Evolutionary conservation across 2,888 invertebrate genomes (phyloP).

Genomic region (Tridacna gigas): DNA sequence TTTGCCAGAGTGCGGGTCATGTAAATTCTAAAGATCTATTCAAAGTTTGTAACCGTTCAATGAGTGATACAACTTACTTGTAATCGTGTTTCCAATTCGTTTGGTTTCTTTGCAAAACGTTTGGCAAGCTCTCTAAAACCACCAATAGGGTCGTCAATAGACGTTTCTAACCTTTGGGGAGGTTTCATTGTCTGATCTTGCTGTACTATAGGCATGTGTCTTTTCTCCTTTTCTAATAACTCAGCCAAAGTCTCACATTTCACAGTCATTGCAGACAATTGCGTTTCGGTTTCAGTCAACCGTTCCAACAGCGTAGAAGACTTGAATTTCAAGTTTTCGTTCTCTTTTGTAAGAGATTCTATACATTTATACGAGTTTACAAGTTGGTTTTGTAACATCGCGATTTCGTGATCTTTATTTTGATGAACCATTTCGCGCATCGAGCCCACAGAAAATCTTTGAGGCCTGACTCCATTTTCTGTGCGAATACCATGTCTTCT

Average conservation of each 20-base stretch:
- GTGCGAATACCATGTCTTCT: background rate
- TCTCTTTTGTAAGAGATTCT: slow-evolving; percentile 50
- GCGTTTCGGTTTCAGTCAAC: slow-evolving; percentile 29
- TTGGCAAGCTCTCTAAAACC: slow-evolving; percentile 3
- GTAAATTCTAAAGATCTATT: too few relatives aligned
- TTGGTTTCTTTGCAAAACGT: slow-evolving; percentile 11
- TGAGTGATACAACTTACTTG: background rate
- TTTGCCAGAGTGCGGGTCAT: too few relatives aligned
- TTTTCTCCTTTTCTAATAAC: background rate
- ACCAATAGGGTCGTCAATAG: background rate
- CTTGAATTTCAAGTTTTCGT: slow-evolving; percentile 48
- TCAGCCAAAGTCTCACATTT: slow-evolving; percentile 26
- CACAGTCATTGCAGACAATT: slow-evolving; percentile 5
- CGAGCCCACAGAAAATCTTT: slow-evolving; percentile 17
- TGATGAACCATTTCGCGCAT: background rate
- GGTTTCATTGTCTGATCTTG: background rate
- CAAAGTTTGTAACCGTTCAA: too few relatives aligned
- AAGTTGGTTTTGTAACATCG: slow-evolving; percentile 65
- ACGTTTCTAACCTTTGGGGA: background rate
- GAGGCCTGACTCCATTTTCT: background rate
- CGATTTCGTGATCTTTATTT: background rate
- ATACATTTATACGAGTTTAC: slow-evolving; percentile 63
- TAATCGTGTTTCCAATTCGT: background rate
- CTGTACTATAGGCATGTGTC: background rate
- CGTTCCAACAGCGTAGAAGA: slow-evolving; percentile 39